Base-by-base conservation (phyloP, 2,113 vertebrate genomes). In the Myodes glareolus region DNA sequence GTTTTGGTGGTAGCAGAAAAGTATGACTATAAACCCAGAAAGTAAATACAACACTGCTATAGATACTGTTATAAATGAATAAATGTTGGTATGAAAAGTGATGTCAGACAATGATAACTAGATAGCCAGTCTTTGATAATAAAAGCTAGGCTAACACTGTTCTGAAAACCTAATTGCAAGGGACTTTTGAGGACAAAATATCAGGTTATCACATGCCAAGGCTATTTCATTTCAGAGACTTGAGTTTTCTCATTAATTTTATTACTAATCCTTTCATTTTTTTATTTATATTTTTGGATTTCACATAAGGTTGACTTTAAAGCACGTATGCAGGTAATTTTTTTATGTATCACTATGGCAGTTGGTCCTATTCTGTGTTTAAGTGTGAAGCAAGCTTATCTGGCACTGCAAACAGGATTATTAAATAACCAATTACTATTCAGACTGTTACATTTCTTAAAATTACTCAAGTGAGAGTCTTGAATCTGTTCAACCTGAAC, bases 361-460 rank as follows among this genome's bases (percentile, higher is more conserved):
- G 67, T 80, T 82, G 27, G 90, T 85, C 95, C 91, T 95, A 73
- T 91, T 96, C 95, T 94, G 72, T 94, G 72, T 92, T 95, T 89
- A 96, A 77, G 77, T 94, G 93, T 94, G 63, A 96, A 94, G 72
- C 89, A 77, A 95, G 86, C 92, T 96, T 95, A 91, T 45, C 68
- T 95, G 88, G 88, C 42, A 55, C 80, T 89, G 86, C 63, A 73
- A 97, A 81, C 52, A 90, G 85, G 88, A 88, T 97, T 96, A 97
- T 98, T 97, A 95, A 97, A 97, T 97, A 97, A 94, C 96, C 95
- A 95, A 97, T 98, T 97, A 94, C 94, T 96, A 97, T 97, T 96
- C 97, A 97, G 82, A n/a, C 92, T 65, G 90, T 94, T 96, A 92
- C 72, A 84, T 97, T 94, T 86, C 95, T 91, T 98, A 94, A 97